These are phyloP conservation scores for Ariolimax columbianus DNA, from an alignment of 2,888 invertebrate genomes.

Conservation along the genomic window DNA sequence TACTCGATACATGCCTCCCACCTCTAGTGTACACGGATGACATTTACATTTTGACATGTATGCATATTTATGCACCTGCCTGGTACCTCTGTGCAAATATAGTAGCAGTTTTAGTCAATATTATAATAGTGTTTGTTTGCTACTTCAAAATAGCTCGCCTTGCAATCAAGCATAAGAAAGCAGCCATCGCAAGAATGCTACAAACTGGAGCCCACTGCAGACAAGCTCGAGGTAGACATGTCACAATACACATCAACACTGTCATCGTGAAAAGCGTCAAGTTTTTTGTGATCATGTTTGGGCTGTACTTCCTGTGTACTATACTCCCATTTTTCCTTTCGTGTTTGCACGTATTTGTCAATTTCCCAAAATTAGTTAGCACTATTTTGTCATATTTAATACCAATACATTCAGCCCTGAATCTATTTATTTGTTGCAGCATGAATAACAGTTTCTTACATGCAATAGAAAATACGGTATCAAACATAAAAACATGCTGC, in stretches of 20 bases:
- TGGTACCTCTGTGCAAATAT: not conserved
- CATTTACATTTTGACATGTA: not conserved
- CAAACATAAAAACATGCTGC: no score
- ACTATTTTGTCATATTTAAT: no score
- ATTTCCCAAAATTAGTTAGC: no score
- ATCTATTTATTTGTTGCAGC: no score
- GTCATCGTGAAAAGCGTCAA: conserved; percentile 8
- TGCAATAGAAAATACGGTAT: no score
- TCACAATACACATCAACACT: not conserved
- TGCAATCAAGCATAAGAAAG: conserved; percentile 20
- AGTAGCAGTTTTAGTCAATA: not conserved
- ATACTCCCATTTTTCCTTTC: not conserved
- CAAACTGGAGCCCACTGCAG: no score
- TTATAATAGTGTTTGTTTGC: not conserved
- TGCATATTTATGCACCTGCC: not conserved
- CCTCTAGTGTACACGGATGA: not conserved
- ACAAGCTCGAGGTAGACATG: not conserved
- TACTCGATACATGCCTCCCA: not conserved
- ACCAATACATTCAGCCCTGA: no score
- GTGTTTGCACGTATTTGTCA: no score
- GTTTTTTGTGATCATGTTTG: conserved; percentile 16
- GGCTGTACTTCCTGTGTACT: not conserved
- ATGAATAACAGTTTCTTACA: no score
- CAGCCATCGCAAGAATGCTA: not conserved
- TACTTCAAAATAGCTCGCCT: conserved; percentile 18